Percentiles rank a stretch among this genome's conserved stretches.
Conservation (phyloP, 2,797 vertebrate genomes). For the Taeniopygia guttata region DNA sequence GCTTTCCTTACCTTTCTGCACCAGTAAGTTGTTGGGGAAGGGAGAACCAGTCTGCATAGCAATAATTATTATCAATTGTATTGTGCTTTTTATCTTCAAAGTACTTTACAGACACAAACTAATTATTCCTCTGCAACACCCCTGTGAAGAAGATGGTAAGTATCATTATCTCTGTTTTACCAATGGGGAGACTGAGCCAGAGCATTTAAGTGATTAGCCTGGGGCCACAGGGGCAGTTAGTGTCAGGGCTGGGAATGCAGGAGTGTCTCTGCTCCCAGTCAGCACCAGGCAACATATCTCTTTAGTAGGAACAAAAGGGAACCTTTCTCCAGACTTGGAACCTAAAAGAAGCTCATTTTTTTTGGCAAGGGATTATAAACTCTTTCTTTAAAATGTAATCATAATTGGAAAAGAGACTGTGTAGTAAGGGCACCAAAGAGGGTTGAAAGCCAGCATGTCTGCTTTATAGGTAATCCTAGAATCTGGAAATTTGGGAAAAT, state of each 20-base stretch:
- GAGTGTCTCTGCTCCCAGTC: conserved; percentile 66
- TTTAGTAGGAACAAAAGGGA: conserved; percentile 66
- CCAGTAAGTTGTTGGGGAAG: conserved; percentile 32
- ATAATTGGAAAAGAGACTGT: conserved; percentile 42
- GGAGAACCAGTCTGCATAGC: conserved; percentile 45
- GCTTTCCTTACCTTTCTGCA: conserved; percentile 17
- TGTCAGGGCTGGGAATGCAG: conserved; percentile 70
- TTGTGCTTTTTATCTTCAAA: conserved; percentile 71
- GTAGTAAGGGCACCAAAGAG: neutral
- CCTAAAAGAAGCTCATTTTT: conserved; percentile 37
- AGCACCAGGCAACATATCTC: conserved; percentile 58
- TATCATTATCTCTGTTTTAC: conserved; percentile 68
- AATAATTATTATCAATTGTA: conserved; percentile 71
- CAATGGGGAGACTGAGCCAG: conserved; percentile 61
- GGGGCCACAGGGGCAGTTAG: conserved; percentile 65
- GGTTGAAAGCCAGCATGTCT: conserved; percentile 14
- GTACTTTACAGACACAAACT: conserved; percentile 66
- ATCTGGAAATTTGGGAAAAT: conserved; percentile 29
- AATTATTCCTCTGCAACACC: conserved; percentile 68
- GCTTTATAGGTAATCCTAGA: neutral
- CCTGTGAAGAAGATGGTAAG: conserved; percentile 62
- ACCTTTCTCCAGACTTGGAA: conserved; percentile 69
- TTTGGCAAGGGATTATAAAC: conserved; percentile 64
- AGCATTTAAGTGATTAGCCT: conserved; percentile 67
- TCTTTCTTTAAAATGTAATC: conserved; percentile 56